These are phyloP conservation scores for Drosophila sp. DNA, from an alignment of 1,140 invertebrate genomes.

Conservation along the genomic window DNA sequence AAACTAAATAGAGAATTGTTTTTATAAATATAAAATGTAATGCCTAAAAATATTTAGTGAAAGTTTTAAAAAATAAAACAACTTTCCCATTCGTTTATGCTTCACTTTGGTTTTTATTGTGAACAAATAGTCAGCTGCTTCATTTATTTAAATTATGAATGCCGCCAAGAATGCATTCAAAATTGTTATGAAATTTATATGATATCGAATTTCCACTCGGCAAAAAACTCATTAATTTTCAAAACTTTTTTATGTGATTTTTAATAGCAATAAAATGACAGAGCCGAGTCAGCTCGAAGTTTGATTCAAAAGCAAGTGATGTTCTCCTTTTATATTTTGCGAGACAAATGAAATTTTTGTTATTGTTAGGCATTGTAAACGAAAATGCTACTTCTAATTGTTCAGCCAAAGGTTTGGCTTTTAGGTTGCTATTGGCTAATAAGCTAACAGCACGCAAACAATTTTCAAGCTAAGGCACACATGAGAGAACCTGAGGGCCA, in stretches of 20 bases:
- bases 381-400: conserved; percentile 40
- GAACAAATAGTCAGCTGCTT: no score
- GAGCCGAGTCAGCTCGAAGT: not conserved
- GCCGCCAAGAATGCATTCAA: no score
- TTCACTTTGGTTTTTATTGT: no score
- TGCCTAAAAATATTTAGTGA: no score
- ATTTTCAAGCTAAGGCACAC: conserved; percentile 51
- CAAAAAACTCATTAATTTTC: conserved; percentile 10
- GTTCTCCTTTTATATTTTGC: not conserved
- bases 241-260: conserved; percentile 25
- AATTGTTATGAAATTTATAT: conserved; percentile 12
- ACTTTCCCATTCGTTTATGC: no score
- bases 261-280: not conserved
- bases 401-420: conserved; percentile 37
- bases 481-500: conserved; percentile 9
- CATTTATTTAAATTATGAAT: no score
- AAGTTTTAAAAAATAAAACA: no score
- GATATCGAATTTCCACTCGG: not conserved
- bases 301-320: conserved; percentile 8
- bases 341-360: not conserved
- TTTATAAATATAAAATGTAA: not conserved
- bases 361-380: conserved; percentile 14
- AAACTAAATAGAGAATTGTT: no score
- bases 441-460: conserved; percentile 77
- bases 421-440: conserved; percentile 46